Evolutionary conservation across 1,140 invertebrate genomes (phyloP), one percentile per base, ranked within the genome.

Genomic region (Drosophila sp.): DNA sequence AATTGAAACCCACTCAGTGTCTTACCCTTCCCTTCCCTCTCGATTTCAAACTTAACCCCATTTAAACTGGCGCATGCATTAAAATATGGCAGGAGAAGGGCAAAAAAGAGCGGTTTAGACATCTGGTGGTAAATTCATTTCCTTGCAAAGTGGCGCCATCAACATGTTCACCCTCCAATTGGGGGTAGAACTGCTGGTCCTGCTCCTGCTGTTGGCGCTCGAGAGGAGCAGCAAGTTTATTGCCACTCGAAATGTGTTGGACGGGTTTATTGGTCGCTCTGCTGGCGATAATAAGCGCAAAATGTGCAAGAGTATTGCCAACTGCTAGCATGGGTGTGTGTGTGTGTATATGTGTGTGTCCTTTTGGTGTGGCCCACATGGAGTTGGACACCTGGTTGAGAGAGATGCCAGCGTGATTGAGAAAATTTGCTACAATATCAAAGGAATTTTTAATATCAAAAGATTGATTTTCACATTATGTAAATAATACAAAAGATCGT

Each of bases 121-220:
- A 69, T 77, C 75, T 82, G 78, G 44, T 58, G 78, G 78, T 38
- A 67, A 81, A 83, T 83, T 80, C 76, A 84, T 84, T 84, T 76
- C 58, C 76, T 72, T 80, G 72, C 80, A 64, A 80, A 84, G 76
- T 76, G 80, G 65, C 55, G 72, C 60, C 66, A 76, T 82, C 79
- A 79, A 76, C 79, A 79, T 78, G 60, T 67, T 68, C 35, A 27
- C 35, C 44, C 35, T 11, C n/a, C 54, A 35, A 70, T 69, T 50
- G 55, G 47, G 44, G 61, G 55, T 58, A 57, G 47, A 70, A 76
- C 66, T 63, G 57, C 72, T 57, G 72, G 23, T 32, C 25, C 57
- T 73, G 29, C 41, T 60, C 33, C 60, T 47, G 60, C 44, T 10
- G 44, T 50, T 50, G 32, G 29, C 29, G 72, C 50, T 76, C 54